Conservation (phyloP, 2,888 invertebrate species). For the Geophilus truncorum region DNA sequence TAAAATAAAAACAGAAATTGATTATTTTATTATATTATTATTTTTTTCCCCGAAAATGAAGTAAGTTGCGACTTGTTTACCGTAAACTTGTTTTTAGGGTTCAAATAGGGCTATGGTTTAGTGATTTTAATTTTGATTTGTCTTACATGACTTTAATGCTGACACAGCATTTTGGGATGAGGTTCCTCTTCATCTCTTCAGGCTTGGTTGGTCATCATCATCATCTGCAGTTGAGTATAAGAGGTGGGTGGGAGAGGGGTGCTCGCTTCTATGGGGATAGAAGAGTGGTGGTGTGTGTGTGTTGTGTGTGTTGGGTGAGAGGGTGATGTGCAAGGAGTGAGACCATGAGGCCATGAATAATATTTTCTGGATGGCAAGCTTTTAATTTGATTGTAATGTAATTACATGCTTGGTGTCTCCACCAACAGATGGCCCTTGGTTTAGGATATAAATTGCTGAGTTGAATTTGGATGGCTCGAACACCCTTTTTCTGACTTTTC, state of each 20-base stretch:
- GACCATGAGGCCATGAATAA: slow-evolving; percentile 33
- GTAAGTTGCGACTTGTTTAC: not conserved
- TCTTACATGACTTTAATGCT: slow-evolving; percentile 21
- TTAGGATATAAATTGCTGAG: slow-evolving; percentile 14
- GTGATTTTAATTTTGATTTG: slow-evolving; percentile 22
- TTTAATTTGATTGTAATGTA: slow-evolving; percentile 36
- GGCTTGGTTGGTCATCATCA: slow-evolving; percentile 17
- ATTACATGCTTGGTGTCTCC: slow-evolving; percentile 33
- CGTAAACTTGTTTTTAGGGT: not conserved
- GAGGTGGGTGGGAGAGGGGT: not conserved
- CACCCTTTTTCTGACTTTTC: not conserved
- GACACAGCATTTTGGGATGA: slow-evolving; percentile 13
- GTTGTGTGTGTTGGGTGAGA: not conserved
- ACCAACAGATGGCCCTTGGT: slow-evolving; percentile 32
- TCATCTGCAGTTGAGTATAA: not conserved
- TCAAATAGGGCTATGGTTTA: not conserved
- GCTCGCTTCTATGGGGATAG: not conserved
- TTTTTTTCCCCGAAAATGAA: not conserved
- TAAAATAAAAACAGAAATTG: not conserved
- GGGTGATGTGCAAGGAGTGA: slow-evolving; percentile 21
- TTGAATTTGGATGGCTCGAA: not conserved
- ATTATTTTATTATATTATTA: not conserved
- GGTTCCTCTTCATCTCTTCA: slow-evolving; percentile 21
- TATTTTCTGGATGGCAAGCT: slow-evolving; percentile 34
- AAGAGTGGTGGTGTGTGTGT: not conserved